These are phyloP conservation scores for Cygnus buccinator DNA, from an alignment of 2,113 vertebrate genomes.

Conservation along the genomic window DNA sequence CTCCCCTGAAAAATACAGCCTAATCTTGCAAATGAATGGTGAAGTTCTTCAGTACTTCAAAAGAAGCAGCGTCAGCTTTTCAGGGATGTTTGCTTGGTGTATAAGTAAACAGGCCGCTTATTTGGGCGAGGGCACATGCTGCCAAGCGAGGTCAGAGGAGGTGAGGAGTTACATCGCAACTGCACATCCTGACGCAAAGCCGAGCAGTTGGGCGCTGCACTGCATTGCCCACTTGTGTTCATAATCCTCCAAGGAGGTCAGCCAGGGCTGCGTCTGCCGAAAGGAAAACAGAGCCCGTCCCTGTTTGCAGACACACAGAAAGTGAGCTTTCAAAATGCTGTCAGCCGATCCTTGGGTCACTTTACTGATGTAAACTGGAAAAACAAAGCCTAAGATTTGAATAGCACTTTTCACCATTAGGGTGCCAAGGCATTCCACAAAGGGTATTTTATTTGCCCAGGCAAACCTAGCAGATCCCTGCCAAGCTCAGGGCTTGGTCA, in stretches of 20 bases:
- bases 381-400: constrained; percentile 10
- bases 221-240: neutral
- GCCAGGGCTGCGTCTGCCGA: neutral
- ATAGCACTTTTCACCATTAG: neutral
- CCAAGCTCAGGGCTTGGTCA: neutral
- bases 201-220: neutral
- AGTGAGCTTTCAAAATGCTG: neutral
- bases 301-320: neutral
- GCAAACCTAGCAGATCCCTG: neutral
- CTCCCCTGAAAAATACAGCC: neutral
- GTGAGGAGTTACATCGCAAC: neutral
- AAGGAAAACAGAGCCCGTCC: neutral
- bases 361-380: constrained; percentile 2
- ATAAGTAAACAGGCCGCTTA: neutral
- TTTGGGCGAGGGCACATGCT: neutral
- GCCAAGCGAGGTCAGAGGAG: neutral
- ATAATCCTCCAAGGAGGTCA: neutral
- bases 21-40: constrained; percentile 14
- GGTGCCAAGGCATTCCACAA: neutral
- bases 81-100: neutral
- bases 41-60: constrained; percentile 26
- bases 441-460: neutral
- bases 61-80: neutral
- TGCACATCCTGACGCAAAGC: neutral
- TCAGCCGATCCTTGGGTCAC: neutral